phyloP scores from a whole-genome alignment of 2,797 vertebrate genomes.

The Sparidentex hasta region DNA sequence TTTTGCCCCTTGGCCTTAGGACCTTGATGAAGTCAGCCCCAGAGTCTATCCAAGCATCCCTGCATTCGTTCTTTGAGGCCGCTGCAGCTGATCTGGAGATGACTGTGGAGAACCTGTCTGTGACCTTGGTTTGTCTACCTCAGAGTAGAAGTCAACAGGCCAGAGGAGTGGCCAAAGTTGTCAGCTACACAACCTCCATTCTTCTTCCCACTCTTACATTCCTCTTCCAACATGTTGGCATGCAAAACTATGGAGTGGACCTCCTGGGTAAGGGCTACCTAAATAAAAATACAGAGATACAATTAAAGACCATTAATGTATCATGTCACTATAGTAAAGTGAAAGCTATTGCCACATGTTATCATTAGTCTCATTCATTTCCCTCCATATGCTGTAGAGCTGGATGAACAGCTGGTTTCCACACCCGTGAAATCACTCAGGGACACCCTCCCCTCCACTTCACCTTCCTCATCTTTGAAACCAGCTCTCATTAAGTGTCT shows the following conservation, averaged over 20 bases:
- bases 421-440: conserved; percentile 41
- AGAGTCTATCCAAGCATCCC: conserved; percentile 86
- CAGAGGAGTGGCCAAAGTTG: conserved; percentile 88
- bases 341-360: conserved; percentile 10
- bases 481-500: conserved; percentile 52
- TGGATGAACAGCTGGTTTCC: conserved; percentile 60
- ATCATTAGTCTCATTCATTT: conserved; percentile 3
- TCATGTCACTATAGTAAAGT: conserved; percentile 1
- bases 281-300: conserved; percentile 6
- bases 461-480: conserved; percentile 56
- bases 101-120: conserved; percentile 88
- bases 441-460: conserved; percentile 28
- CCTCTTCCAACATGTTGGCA: conserved; percentile 92
- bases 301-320: not conserved
- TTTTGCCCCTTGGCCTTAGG: conserved; percentile 70
- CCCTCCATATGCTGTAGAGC: conserved; percentile 27
- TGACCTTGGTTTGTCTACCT: conserved; percentile 88
- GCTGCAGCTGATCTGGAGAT: conserved; percentile 93
- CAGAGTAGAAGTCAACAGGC: conserved; percentile 87
- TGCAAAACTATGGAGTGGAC: conserved; percentile 89
- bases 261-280: conserved; percentile 87
- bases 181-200: conserved; percentile 90
- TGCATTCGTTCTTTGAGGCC: conserved; percentile 91
- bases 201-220: conserved; percentile 94
- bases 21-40: conserved; percentile 89